phyloP scores from a whole-genome alignment of 2,888 invertebrate genomes.

The Orthosia cruda region DNA sequence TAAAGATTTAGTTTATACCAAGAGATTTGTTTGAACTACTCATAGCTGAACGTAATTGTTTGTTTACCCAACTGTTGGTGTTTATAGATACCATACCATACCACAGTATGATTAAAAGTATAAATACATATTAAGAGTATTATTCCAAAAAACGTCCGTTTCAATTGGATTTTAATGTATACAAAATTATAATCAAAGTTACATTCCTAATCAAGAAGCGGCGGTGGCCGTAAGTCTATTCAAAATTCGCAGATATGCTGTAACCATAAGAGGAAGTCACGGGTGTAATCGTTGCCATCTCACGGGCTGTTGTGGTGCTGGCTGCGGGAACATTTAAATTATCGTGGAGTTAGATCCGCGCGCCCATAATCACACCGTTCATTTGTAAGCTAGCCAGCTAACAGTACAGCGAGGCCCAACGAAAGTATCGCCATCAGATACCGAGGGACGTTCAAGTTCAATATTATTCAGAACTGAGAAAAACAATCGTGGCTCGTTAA shows the following conservation, averaged over 20 bases:
- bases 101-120: neutral
- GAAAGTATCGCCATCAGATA: conserved; percentile 91
- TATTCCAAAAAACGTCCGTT: neutral
- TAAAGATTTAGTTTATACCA: conserved; percentile 74
- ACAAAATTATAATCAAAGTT: conserved; percentile 39
- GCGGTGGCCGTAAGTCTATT: conserved; percentile 84
- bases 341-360: conserved; percentile 89
- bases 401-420: conserved; percentile 85
- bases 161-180: conserved; percentile 30
- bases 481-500: conserved; percentile 91
- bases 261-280: conserved; percentile 88
- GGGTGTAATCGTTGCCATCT: conserved; percentile 87
- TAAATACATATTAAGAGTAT: neutral
- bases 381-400: conserved; percentile 89
- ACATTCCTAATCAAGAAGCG: conserved; percentile 63
- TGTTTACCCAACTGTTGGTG: conserved; percentile 26
- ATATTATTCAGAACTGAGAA: conserved; percentile 91
- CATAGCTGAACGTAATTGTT: conserved; percentile 46
- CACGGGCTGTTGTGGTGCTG: conserved; percentile 79
- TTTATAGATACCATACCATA: neutral
- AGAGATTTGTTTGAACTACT: conserved; percentile 77
- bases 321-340: conserved; percentile 90
- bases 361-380: conserved; percentile 90
- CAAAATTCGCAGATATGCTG: conserved; percentile 85
- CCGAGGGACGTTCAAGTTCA: conserved; percentile 86